phyloP scores from a whole-genome alignment of 2,113 vertebrate genomes.

The Phoxinus phoxinus region DNA sequence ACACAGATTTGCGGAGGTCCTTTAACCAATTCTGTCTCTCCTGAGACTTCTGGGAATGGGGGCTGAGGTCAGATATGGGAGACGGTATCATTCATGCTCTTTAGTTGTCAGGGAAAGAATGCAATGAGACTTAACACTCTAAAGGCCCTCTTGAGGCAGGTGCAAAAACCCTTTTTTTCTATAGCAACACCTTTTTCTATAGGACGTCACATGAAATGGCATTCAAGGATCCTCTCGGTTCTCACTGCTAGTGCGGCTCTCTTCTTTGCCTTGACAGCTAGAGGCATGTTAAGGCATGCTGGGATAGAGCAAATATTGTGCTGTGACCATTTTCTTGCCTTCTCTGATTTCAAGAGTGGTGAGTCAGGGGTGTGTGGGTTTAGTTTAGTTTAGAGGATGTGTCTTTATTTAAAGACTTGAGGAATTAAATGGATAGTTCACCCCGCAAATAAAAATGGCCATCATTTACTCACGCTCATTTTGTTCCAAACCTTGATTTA shows the following conservation, averaged over 20 bases:
- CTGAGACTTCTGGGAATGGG: constrained; percentile 52
- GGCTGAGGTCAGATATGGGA: constrained; percentile 50
- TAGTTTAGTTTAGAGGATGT: neutral
- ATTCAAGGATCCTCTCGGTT: constrained; percentile 3
- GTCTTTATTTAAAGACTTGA: neutral
- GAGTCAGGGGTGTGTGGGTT: constrained; percentile 36
- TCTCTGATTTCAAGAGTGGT: constrained; percentile 36
- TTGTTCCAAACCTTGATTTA: neutral
- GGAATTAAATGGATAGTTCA: constrained; percentile 2
- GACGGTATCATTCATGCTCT: constrained; percentile 44
- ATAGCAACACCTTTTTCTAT: constrained; percentile 29
- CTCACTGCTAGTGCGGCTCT: neutral
- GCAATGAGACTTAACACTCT: constrained; percentile 17
- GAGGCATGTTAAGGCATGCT: constrained; percentile 25
- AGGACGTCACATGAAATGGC: constrained; percentile 30
- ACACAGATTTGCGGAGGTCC: constrained; percentile 70
- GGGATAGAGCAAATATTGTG: constrained; percentile 23
- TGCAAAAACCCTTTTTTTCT: constrained; percentile 22
- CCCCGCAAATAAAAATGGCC: neutral
- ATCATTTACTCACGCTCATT: neutral
- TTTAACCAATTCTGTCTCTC: constrained; percentile 59
- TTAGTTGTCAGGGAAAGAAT: constrained; percentile 36
- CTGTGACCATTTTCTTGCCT: constrained; percentile 3
- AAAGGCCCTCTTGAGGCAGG: constrained; percentile 44
- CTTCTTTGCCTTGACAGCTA: constrained; percentile 5